phyloP scores from a whole-genome alignment of 1,140 invertebrate species.

The Leptinotarsa texana region DNA sequence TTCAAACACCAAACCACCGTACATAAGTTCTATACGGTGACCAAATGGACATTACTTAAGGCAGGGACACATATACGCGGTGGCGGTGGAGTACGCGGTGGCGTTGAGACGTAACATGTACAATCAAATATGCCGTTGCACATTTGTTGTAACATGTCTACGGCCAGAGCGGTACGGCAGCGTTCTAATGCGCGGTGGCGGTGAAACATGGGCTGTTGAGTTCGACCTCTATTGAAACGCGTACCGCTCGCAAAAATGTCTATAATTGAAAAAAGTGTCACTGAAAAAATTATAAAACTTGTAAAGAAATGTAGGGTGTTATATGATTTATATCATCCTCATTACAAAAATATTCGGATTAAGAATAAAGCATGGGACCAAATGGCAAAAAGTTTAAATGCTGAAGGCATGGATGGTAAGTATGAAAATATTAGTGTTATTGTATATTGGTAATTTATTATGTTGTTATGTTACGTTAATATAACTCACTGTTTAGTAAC shows the following conservation, averaged over 20 bases:
- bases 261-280: conserved; percentile 12
- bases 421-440: not conserved
- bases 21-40: too few species aligned
- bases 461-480: not conserved
- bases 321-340: conserved; percentile 28
- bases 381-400: not conserved
- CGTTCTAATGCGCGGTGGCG: not conserved
- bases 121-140: not conserved
- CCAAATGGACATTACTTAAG: too few species aligned
- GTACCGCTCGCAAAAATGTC: conserved; percentile 7
- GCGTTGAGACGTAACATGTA: not conserved
- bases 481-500: not conserved
- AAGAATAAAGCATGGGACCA: conserved; percentile 10
- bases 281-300: conserved; percentile 29
- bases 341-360: conserved; percentile 25
- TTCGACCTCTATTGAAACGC: conserved; percentile 11
- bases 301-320: conserved; percentile 27
- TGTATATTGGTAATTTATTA: not conserved
- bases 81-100: not conserved
- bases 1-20: too few species aligned
- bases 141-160: not conserved
- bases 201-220: not conserved
- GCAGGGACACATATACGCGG: too few species aligned
- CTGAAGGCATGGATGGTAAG: not conserved
- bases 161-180: conserved; percentile 2